Evolutionary conservation across 1,140 invertebrate species (phyloP), one percentile per base, ranked within the genome.

Genomic region (Physella acuta): DNA sequence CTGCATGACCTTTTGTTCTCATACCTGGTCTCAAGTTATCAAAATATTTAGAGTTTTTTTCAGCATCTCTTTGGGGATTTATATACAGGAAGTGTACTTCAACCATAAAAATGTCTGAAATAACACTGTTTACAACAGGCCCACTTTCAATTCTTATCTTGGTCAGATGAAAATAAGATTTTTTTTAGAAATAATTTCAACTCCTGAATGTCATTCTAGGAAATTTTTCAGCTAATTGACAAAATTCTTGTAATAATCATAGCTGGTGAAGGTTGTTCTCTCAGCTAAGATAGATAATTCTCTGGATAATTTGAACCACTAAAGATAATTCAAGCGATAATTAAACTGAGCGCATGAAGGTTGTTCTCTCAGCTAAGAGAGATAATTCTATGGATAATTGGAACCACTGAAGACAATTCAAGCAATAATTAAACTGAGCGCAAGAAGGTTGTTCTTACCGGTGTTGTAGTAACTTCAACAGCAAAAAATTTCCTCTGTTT

Each of bases 401-500:
- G 39, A 44, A 44, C 39, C 8, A 44, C 39, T 44, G 39, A 44
- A 67, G 24, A 33, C 17, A 14, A 1, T 17, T 2, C 28, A 44
- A 0, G 30, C 37, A 39, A 51, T 30, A n/a, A 20, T 31, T 8
- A 61, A n/a, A 30, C 17, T 39, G 11, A 24, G 24, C 31, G 26
- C 17, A 37, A 31, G 34, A n/a, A 11, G 33, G 4, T 5, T 17
- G 31, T 31, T 30, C 61, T 72, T 76, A 85, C 80, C 84, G 81
- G 55, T 75, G 56, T 68, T 83, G 86, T 3, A 98, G 79, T 34
- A 97, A 77, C 77, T 91, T 90, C 14, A 90, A 80, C 14, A 96
- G 82, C 16, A 98, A 86, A 80, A 90, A 83, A 84, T 98, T 98
- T 55, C 93, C 94, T 74, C 95, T 87, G 84, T 98, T 98, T 4